Base-by-base conservation (phyloP, 2,888 invertebrate genomes). In the Boloria euphrosyne region DNA sequence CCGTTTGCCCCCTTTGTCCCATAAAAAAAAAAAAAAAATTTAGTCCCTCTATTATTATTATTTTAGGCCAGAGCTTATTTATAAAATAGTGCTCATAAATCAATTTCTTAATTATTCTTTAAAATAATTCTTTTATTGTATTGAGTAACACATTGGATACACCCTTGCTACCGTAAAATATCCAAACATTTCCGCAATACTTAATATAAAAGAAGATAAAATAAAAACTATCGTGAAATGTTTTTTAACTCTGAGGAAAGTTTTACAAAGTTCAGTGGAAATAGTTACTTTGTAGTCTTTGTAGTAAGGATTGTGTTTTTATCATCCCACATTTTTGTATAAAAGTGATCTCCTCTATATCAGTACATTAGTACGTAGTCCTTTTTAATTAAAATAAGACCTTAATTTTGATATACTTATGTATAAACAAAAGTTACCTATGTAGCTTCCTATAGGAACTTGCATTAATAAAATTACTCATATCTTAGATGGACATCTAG, bases 201-300 rank as follows among this genome's bases (percentile, higher is more conserved):
- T 4, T 57, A 27, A 63, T 60, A 47, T 44, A 59, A 67, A 60
- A 55, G 43, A 47, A 49, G 22, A 55, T 55, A 70, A 55, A 67
- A 70, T n/a, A 53, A 68, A 66, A 69, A 65, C 62, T 63, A 67
- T 68, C 55, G 57, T 58, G 55, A 65, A 68, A 62, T 71, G 66
- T 71, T 71, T 71, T 66, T 71, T 62, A 69, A 58, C 54, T 62
- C 65, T 61, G 55, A 59, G 64, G 72, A 61, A 68, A 68, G 53
- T 70, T 70, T 70, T 44, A 47, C 38, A 53, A 65, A 61, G 60
- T 67, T 65, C 52, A 60, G 50, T 67, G 62, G 51, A 68, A 70
- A 70, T 64, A 70, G 68, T 70, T 68, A 70, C 66, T 66, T 70
- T 64, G 67, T 62, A 67, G 67, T 69, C 67, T 65, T 69, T 69